Base-by-base conservation (phyloP, 2,888 invertebrate genomes). In the Gasteruption jaculator region DNA sequence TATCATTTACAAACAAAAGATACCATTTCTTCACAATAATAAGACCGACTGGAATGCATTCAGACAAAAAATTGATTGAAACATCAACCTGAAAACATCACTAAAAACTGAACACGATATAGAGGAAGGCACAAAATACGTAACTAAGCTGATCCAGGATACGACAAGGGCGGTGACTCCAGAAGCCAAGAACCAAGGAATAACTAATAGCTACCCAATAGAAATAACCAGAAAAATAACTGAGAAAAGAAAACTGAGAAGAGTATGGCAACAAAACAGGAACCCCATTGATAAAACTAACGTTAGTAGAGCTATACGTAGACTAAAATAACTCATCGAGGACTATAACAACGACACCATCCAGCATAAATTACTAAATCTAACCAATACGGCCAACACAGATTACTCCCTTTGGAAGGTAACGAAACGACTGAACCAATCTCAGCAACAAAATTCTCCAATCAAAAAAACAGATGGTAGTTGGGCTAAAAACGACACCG, bases 321-420 rank as follows among this genome's bases (percentile, higher is more conserved):
- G 49, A 35, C 33, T 53, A 4, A 43, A 45, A 30, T 15, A 39
- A 21, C 7, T 31, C 3, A 18, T 38, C 8, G 6, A 21, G 12
- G 34, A 27, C 8, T 20, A 21, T 10, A 42, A 40, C 5, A 42
- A 45, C 11, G 30, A 42, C 12, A 11, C 11, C 5, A 27, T 47
- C 2, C 31, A 43, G 19, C n/a, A 35, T 5, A 38, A 48, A 15
- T 32, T 52, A 5, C 33, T 3, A 18, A 36, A 29, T 4, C 15
- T 50, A 12, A 29, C 36, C 1, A 8, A 26, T 15, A 25, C 27
- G n/a, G 19, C 15, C 20, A 18, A 26, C 5, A 43, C 53, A 3
- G 52, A 60, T 36, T 61, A 58, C 49, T 57, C 52, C 1, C 36
- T 58, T 14, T 58, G 53, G 50, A 57, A 53, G 39, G 48, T 45